Evolutionary conservation across 2,888 invertebrate species (phyloP).

Genomic region (Lottia scabra): DNA sequence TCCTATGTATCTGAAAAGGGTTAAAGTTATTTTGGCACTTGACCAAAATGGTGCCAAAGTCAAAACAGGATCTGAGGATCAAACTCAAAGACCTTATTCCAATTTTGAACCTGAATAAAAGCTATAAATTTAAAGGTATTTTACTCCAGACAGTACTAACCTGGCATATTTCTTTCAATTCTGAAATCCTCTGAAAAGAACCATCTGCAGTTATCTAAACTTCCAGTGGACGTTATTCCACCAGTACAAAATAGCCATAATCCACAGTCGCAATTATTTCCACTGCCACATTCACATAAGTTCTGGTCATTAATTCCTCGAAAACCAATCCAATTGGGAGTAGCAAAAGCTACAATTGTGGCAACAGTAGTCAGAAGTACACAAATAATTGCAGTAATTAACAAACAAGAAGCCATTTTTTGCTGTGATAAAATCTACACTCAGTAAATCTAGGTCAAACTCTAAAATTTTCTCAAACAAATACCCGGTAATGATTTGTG

Average conservation of each 20-base stretch:
- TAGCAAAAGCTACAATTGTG: conserved; percentile 58
- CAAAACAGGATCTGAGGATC: too few relatives aligned
- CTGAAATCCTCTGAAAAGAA: conserved; percentile 54
- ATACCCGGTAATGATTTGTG: too few relatives aligned
- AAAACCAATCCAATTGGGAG: conserved; percentile 58
- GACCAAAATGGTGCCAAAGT: too few relatives aligned
- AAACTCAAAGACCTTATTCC: too few relatives aligned
- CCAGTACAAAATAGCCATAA: conserved; percentile 53
- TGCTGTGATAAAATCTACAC: too few relatives aligned
- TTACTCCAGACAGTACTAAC: conserved; percentile 30
- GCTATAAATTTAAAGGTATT: too few relatives aligned
- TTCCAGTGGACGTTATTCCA: conserved; percentile 34
- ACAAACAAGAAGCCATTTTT: conserved; percentile 54
- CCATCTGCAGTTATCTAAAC: conserved; percentile 56
- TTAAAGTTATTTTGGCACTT: too few relatives aligned
- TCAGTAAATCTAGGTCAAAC: too few relatives aligned
- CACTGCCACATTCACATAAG: conserved; percentile 32
- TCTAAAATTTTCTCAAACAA: too few relatives aligned
- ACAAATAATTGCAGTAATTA: conserved; percentile 57
- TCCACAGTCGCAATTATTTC: conserved; percentile 51
- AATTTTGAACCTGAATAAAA: too few relatives aligned
- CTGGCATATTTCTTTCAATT: conserved; percentile 51
- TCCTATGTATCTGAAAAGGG: too few relatives aligned
- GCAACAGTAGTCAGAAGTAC: conserved; percentile 60
- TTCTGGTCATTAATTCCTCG: conserved; percentile 25